These are phyloP conservation scores for Pogona vitticeps DNA, from an alignment of 2,113 vertebrate genomes.

Conservation along the genomic window DNA sequence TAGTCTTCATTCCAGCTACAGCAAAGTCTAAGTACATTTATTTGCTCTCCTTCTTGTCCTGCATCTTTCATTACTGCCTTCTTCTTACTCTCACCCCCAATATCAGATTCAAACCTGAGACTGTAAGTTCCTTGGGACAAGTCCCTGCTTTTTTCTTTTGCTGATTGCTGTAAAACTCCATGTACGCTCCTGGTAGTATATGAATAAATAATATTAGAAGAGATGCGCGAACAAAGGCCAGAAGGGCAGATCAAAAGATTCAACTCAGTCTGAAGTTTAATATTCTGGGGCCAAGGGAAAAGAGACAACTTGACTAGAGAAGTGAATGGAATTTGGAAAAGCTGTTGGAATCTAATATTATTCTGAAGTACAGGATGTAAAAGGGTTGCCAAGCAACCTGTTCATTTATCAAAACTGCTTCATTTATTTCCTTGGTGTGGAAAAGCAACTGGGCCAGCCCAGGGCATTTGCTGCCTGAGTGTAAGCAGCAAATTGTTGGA, in stretches of 20 bases:
- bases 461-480: not conserved
- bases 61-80: not conserved
- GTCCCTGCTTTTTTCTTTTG: not conserved
- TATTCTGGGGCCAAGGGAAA: not conserved
- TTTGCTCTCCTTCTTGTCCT: not conserved
- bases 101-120: not conserved
- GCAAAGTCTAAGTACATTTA: not conserved
- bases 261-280: not conserved
- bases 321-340: not conserved
- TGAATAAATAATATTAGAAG: slow-evolving; percentile 12
- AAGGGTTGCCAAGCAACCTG: not conserved
- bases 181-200: not conserved
- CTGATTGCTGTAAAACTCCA: not conserved
- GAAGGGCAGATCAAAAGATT: slow-evolving; percentile 1
- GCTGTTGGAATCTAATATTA: not conserved
- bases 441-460: not conserved
- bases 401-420: not conserved
- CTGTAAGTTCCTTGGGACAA: not conserved
- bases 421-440: no score
- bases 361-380: not conserved
- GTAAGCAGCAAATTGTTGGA: not conserved
- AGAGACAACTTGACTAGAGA: not conserved
- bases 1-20: not conserved
- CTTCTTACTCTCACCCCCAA: not conserved
- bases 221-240: not conserved